phyloP scores from a whole-genome alignment of 2,888 invertebrate genomes.

The Globia sparganii region DNA sequence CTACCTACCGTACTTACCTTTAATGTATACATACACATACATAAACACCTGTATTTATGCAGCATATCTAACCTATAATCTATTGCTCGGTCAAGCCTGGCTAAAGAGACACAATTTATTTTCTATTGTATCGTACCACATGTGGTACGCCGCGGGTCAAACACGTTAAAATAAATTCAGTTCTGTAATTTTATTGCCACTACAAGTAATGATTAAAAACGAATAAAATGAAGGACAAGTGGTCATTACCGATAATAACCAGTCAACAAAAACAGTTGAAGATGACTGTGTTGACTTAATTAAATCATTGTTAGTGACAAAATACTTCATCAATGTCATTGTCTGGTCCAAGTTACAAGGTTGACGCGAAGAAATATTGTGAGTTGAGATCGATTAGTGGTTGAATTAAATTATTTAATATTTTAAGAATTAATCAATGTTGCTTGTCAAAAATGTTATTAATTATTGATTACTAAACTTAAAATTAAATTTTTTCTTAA shows the following conservation, averaged over 20 bases:
- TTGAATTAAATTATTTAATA: neutral
- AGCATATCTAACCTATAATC: neutral
- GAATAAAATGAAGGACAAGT: constrained; percentile 47
- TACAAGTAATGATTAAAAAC: constrained; percentile 43
- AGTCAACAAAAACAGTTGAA: constrained; percentile 64
- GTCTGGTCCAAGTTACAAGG: constrained; percentile 49
- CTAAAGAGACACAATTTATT: too few species aligned
- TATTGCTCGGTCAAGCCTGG: too few species aligned
- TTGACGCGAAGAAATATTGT: constrained; percentile 11
- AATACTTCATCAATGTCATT: constrained; percentile 65
- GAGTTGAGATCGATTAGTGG: neutral
- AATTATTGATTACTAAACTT: neutral
- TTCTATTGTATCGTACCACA: too few species aligned
- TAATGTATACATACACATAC: neutral
- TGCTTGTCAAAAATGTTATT: neutral
- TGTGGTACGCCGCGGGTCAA: too few species aligned
- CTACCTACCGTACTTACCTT: neutral
- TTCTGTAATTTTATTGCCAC: constrained; percentile 19
- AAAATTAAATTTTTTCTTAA: neutral
- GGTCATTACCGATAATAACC: constrained; percentile 59
- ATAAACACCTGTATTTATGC: neutral
- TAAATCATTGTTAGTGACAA: constrained; percentile 73
- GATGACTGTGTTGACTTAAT: constrained; percentile 69
- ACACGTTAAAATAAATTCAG: constrained; percentile 28
- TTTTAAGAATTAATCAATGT: neutral